These are phyloP conservation scores for Columba guinea DNA, from an alignment of 2,797 vertebrate species.

Conservation along the genomic window DNA sequence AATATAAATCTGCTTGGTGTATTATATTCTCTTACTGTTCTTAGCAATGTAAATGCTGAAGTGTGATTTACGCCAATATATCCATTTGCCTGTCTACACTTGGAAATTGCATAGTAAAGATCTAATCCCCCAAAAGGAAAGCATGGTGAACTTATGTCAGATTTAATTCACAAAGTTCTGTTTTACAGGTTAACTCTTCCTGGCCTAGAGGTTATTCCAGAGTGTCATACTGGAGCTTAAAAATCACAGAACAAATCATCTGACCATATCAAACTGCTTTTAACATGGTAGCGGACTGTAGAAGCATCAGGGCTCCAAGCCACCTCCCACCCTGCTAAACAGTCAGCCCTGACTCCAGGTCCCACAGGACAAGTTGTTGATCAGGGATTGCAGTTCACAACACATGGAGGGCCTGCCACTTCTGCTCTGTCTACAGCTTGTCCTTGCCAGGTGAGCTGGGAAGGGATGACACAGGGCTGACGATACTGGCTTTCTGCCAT, in stretches of 20 bases:
- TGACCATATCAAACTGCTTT: background rate
- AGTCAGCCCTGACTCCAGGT: background rate
- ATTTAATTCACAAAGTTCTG: background rate
- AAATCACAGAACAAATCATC: background rate
- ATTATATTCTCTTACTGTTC: slow-evolving; percentile 50
- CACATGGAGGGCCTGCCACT: background rate
- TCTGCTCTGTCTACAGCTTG: background rate
- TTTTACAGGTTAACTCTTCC: background rate
- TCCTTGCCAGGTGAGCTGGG: background rate
- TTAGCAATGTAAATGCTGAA: slow-evolving; percentile 47
- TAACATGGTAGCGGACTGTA: background rate
- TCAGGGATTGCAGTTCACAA: background rate
- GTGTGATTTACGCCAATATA: slow-evolving; percentile 47
- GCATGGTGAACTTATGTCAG: background rate
- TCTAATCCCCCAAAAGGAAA: background rate
- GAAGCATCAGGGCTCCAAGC: background rate
- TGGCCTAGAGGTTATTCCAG: background rate
- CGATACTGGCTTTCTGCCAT: background rate
- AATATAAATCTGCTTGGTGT: slow-evolving; percentile 37
- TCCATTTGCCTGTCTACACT: background rate
- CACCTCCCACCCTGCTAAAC: too few species aligned
- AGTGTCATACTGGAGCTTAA: background rate
- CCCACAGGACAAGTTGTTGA: background rate
- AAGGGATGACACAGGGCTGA: background rate
- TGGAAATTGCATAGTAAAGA: slow-evolving; percentile 49